Evolutionary conservation across 1,140 invertebrate species (phyloP).

Genomic region (Penaeus indicus): DNA sequence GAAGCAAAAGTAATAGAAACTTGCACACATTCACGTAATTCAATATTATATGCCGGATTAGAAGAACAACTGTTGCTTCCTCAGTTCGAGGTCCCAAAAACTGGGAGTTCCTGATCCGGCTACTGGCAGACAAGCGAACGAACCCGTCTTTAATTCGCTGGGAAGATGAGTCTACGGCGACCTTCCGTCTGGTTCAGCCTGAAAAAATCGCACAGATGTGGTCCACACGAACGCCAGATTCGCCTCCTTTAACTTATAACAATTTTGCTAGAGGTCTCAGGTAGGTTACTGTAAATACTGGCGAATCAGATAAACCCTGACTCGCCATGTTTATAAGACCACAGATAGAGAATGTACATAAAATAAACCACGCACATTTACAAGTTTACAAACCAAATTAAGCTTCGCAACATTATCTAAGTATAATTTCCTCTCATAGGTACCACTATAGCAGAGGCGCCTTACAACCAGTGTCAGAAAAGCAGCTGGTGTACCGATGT

Average conservation of each 20-base stretch:
- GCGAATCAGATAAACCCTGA: background rate
- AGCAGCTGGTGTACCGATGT: too few species aligned
- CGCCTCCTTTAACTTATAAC: slow-evolving; percentile 89
- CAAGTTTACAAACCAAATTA: too few species aligned
- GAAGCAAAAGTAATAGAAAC: too few species aligned
- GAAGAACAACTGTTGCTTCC: background rate
- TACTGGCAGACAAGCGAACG: slow-evolving; percentile 23
- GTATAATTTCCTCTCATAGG: too few species aligned
- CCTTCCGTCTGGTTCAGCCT: slow-evolving; percentile 31
- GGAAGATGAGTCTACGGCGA: slow-evolving; percentile 35
- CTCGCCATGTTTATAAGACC: too few species aligned
- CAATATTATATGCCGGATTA: too few species aligned
- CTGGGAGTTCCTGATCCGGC: slow-evolving; percentile 37
- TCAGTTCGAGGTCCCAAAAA: slow-evolving; percentile 16
- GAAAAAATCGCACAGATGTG: slow-evolving; percentile 27
- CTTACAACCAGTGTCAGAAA: too few species aligned
- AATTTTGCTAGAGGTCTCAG: slow-evolving; percentile 94
- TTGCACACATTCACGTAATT: too few species aligned
- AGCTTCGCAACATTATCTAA: too few species aligned
- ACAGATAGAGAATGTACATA: background rate
- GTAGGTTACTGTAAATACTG: too few species aligned
- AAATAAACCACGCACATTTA: too few species aligned
- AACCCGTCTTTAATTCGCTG: slow-evolving; percentile 48
- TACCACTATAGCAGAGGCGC: too few species aligned
- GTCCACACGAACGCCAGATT: slow-evolving; percentile 75